Evolutionary conservation across 2,113 vertebrate species (phyloP).

Genomic region (Pteronura brasiliensis): DNA sequence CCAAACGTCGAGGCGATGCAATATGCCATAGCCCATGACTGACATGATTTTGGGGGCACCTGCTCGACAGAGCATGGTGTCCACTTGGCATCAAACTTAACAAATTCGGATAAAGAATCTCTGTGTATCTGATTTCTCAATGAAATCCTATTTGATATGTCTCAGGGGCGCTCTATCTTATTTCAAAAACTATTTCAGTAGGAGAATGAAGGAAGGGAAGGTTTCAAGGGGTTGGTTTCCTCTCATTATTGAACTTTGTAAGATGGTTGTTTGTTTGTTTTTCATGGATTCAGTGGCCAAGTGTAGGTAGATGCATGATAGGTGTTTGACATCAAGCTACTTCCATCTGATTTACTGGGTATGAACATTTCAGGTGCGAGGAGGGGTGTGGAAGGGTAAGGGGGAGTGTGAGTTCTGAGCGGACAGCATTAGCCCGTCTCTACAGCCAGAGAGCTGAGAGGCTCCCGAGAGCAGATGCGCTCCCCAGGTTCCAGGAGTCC

Average conservation of each 20-base stretch:
- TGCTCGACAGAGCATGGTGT: background rate
- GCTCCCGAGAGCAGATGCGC: background rate
- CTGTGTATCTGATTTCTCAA: background rate
- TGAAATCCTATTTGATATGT: background rate
- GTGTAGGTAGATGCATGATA: background rate
- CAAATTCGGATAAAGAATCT: background rate
- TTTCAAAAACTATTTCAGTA: background rate
- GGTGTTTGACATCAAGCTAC: background rate
- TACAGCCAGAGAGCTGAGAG: background rate
- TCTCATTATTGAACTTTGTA: background rate
- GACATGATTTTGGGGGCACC: background rate
- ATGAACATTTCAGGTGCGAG: background rate
- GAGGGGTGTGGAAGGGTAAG: no score
- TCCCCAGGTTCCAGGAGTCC: background rate
- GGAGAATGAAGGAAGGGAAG: background rate
- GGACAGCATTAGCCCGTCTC: accelerated
- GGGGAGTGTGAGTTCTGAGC: accelerated
- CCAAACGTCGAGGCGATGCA: accelerated
- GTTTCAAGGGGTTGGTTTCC: background rate
- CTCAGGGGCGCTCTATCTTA: background rate
- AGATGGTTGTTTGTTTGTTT: background rate
- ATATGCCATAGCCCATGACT: background rate
- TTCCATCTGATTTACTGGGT: background rate
- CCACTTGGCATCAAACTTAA: background rate
- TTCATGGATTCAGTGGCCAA: background rate